Base-by-base conservation (phyloP, 2,888 invertebrate genomes). In the Amiota minor region DNA sequence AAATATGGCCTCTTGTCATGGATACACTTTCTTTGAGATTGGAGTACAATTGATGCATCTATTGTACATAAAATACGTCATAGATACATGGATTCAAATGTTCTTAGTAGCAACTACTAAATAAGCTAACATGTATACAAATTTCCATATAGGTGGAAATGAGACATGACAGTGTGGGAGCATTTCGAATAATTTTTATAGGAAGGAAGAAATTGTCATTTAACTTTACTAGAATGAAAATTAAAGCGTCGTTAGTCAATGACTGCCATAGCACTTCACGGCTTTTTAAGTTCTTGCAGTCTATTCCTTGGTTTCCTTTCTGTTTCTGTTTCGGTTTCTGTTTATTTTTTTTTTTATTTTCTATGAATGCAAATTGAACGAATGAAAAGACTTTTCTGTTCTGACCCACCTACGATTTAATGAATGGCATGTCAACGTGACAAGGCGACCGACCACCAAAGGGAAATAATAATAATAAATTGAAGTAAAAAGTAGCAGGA, bases 361-460 rank as follows among this genome's bases (percentile, higher is more conserved):
- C 79, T 86, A 84, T 83, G 79, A 86, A 83, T 83, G 84, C 80
- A 83, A 83, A 83, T 83, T 84, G 86, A 83, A 85, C 86, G 86
- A 86, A 86, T 83, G 35, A 35, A 35, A 6, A 35, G 35, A n/a
- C 86, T 86, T 86, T 83, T 83, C 86, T 84, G 84, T 81, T 78
- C 84, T 82, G 81, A 79, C 81, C 74, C 75, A 80, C 72, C 68
- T 62, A 62, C 61, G 35, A 12, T 23, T 62, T n/a, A 20, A 35
- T 62, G 11, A 62, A 62, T 23, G 45, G 61, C 61, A 20, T 62
- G 61, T 62, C 35, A 18, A 62, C 35, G 61, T 35, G 35, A 18
- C 14, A 16, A 45, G 9, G 49, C 65, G 47, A 64, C 9, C 18
- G 20, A 16, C 12, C 12, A 12, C 45, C 64, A 64, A 16, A 47